These are phyloP conservation scores for Menidia menidia DNA, from an alignment of 2,797 vertebrate genomes.

Conservation along the genomic window DNA sequence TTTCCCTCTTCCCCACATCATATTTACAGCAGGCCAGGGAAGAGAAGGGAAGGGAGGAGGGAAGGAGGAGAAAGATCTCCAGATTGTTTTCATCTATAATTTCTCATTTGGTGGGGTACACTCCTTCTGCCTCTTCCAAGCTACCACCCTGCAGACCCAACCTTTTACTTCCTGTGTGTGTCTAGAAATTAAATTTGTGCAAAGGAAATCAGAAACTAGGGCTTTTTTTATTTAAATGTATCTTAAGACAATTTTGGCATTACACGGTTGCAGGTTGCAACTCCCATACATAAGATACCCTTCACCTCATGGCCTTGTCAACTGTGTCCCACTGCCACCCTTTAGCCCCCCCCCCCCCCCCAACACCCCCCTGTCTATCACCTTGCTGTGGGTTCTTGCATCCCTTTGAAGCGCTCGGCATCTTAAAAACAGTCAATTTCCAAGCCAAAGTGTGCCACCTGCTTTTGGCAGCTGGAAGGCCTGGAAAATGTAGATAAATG, in stretches of 20 bases:
- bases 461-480: conserved; percentile 82
- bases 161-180: conserved; percentile 65
- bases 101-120: conserved; percentile 70
- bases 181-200: conserved; percentile 76
- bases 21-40: conserved; percentile 64
- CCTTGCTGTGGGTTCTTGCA: conserved; percentile 14
- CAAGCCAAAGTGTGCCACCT: conserved; percentile 83
- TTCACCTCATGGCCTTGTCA: conserved; percentile 63
- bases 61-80: conserved; percentile 63
- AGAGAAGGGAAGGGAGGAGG: conserved; percentile 41
- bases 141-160: conserved; percentile 39
- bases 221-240: conserved; percentile 75
- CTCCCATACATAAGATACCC: conserved; percentile 42
- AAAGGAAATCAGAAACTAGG: conserved; percentile 72
- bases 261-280: conserved; percentile 41
- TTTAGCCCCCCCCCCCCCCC: conserved; percentile 41
- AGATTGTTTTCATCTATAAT: conserved; percentile 81
- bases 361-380: conserved; percentile 40
- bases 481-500: conserved; percentile 87
- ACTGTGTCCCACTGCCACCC: conserved; percentile 43
- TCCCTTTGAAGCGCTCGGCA: conserved; percentile 73
- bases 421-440: conserved; percentile 83
- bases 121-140: conserved; percentile 45
- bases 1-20: conserved; percentile 73
- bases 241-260: conserved; percentile 56